Evolutionary conservation across 2,797 vertebrate genomes (phyloP).

Genomic region (Myiotriccus ornatus): DNA sequence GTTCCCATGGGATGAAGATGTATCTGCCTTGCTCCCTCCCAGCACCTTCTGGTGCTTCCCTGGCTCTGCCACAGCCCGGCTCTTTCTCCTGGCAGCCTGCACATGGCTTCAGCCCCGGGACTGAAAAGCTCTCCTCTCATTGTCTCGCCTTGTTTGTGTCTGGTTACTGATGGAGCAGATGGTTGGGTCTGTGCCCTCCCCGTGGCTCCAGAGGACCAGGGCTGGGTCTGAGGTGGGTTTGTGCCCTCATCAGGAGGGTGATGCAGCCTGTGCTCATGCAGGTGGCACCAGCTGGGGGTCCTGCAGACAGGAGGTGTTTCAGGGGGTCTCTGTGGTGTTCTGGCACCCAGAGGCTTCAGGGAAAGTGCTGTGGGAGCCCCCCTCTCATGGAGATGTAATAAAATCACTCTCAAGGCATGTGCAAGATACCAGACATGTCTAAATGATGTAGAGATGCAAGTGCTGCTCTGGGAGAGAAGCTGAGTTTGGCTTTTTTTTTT

Average conservation of each 20-base stretch:
- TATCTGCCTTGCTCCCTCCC: conserved; percentile 28
- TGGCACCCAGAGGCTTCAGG: neutral
- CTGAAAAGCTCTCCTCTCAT: rapidly evolving
- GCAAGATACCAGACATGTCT: neutral
- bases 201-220: rapidly evolving
- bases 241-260: rapidly evolving
- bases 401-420: neutral
- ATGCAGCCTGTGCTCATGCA: rapidly evolving
- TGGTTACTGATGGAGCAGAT: neutral
- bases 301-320: neutral
- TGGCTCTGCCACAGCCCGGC: neutral
- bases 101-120: rapidly evolving
- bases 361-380: rapidly evolving
- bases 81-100: neutral
- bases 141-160: rapidly evolving
- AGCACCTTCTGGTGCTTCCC: conserved; percentile 22
- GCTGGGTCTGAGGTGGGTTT: neutral
- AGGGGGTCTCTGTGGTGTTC: neutral
- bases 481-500: neutral
- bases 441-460: neutral
- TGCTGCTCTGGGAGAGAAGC: neutral
- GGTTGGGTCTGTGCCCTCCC: neutral
- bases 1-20: conserved; percentile 54
- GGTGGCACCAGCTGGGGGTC: rapidly evolving
- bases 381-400: rapidly evolving